Conservation (phyloP, 2,888 invertebrate species). For the Gerosis bhagava region DNA sequence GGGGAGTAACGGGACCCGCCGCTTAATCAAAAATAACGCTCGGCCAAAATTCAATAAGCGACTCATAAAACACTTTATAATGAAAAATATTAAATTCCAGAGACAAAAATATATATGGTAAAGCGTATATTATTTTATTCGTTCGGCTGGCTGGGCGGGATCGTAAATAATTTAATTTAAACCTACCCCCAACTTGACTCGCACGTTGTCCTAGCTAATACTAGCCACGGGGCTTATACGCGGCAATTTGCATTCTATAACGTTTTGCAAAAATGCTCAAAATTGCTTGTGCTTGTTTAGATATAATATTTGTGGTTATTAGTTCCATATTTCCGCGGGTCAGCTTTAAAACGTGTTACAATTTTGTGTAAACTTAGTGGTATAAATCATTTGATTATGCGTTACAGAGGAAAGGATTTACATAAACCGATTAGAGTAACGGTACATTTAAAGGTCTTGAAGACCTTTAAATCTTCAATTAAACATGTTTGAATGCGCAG, state of each 20-base stretch:
- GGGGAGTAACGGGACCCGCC: conserved; percentile 27
- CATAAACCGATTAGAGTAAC: too few species aligned
- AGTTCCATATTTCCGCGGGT: not conserved
- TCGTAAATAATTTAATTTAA: conserved; percentile 23
- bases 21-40: conserved; percentile 72
- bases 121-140: conserved; percentile 23
- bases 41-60: conserved; percentile 69
- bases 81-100: conserved; percentile 75
- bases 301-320: not conserved
- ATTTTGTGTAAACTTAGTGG: conserved; percentile 2
- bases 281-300: conserved; percentile 1
- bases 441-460: too few species aligned
- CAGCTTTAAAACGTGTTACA: conserved; percentile 9
- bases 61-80: conserved; percentile 68
- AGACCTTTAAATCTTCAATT: too few species aligned
- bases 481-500: too few species aligned
- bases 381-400: conserved; percentile 10
- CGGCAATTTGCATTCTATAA: conserved; percentile 9
- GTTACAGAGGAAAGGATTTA: too few species aligned
- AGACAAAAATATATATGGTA: conserved; percentile 50
- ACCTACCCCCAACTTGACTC: conserved; percentile 14
- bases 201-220: conserved; percentile 12
- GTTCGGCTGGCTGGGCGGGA: conserved; percentile 44
- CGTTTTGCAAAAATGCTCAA: conserved; percentile 1
- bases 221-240: conserved; percentile 1